A percentile compares a stretch with the other conserved stretches of the same genome.
Conservation (phyloP, 2,888 invertebrate genomes). For the Oscheius onirici region DNA sequence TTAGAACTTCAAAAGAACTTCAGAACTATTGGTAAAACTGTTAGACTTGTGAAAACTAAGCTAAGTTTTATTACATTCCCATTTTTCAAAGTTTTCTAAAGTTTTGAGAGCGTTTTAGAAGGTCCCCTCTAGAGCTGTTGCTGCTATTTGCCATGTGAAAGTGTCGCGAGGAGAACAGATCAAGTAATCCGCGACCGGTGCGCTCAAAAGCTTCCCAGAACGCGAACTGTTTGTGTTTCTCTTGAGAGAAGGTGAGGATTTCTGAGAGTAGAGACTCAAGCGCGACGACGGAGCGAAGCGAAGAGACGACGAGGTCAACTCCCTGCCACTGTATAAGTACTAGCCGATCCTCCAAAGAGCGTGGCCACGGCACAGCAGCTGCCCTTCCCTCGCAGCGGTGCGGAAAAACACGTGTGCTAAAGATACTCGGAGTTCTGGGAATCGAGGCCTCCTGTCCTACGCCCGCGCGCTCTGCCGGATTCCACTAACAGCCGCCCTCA, state of each 20-base stretch:
- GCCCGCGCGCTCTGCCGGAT: conserved; percentile 18
- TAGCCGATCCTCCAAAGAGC: not conserved
- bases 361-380: not conserved
- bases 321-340: not conserved
- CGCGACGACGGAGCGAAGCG: not conserved
- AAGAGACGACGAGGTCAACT: conserved; percentile 5
- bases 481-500: conserved; percentile 34
- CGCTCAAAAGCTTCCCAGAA: conserved; percentile 28
- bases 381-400: not conserved
- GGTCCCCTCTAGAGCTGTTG: too few relatives aligned
- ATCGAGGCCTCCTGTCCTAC: conserved; percentile 3
- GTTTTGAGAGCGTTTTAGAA: not conserved
- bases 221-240: conserved; percentile 33
- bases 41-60: too few relatives aligned
- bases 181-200: conserved; percentile 22
- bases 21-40: not conserved
- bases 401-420: conserved; percentile 32
- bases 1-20: not conserved
- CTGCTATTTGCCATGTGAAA: conserved; percentile 13
- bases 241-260: conserved; percentile 28
- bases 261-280: conserved; percentile 11
- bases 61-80: too few relatives aligned
- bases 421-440: conserved; percentile 32
- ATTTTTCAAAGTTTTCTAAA: too few relatives aligned
- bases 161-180: conserved; percentile 22